phyloP scores from a whole-genome alignment of 2,113 vertebrate genomes.

The Pantherophis guttatus region DNA sequence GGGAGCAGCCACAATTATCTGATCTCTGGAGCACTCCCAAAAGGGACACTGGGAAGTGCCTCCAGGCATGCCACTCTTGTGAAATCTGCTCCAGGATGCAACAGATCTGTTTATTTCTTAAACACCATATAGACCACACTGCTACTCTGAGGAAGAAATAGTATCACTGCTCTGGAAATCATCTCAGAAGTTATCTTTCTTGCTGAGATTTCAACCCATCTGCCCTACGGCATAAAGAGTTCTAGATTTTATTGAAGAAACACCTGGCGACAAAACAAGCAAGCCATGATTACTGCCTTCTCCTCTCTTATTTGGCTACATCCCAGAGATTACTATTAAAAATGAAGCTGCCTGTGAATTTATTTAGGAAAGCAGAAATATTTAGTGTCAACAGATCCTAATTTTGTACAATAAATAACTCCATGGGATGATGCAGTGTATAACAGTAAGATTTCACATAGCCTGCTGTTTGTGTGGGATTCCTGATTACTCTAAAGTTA shows the following conservation, averaged over 20 bases:
- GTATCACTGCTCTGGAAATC: neutral
- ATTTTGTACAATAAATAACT: constrained; percentile 60
- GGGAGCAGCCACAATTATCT: neutral
- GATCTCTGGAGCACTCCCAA: neutral
- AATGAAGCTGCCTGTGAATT: constrained; percentile 39
- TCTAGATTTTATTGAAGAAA: neutral
- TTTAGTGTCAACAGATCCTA: constrained; percentile 61
- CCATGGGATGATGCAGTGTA: constrained; percentile 51
- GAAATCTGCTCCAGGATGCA: neutral
- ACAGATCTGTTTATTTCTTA: neutral
- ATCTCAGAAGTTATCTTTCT: neutral
- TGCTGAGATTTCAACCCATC: neutral
- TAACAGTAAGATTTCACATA: constrained; percentile 60
- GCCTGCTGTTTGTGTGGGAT: constrained; percentile 39
- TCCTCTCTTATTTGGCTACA: constrained; percentile 2
- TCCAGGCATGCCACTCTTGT: neutral
- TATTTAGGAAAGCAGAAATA: constrained; percentile 52
- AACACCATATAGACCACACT: neutral
- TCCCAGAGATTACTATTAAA: neutral
- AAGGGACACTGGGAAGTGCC: neutral
- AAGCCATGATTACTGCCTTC: neutral
- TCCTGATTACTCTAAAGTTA: constrained; percentile 59
- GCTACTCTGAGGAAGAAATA: neutral
- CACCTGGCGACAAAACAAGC: neutral
- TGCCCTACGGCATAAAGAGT: neutral